Percentiles rank a stretch among this genome's conserved stretches.
Evolutionary conservation across 2,113 vertebrate species (phyloP).

Genomic region (Dicerorhinus sumatrensis): DNA sequence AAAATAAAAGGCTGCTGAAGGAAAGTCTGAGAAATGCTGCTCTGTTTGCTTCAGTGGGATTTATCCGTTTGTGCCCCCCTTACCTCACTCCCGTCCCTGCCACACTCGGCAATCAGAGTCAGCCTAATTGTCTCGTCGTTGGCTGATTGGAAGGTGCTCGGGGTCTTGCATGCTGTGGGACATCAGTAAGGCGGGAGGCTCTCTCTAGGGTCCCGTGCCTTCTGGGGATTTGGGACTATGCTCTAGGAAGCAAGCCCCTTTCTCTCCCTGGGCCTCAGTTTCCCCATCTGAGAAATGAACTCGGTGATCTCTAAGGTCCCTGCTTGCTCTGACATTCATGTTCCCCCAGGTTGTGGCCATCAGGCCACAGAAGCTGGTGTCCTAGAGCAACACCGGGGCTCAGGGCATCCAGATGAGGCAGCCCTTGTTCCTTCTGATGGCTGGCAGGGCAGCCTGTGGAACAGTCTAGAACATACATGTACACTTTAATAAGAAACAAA

Average conservation of each 20-base stretch:
- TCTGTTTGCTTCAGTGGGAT: not conserved
- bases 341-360: not conserved
- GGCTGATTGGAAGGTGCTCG: not conserved
- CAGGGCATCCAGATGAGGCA: not conserved
- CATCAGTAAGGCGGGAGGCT: not conserved
- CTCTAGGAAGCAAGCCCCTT: not conserved
- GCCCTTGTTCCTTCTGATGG: not conserved
- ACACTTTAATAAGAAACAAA: not conserved
- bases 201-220: not conserved
- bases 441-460: not conserved
- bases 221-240: not conserved
- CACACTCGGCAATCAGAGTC: not conserved
- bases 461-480: not conserved
- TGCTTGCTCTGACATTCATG: not conserved
- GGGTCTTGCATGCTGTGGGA: not conserved
- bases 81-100: accelerated
- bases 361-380: not conserved
- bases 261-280: not conserved
- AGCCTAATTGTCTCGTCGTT: accelerated
- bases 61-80: too few species aligned
- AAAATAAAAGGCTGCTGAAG: not conserved
- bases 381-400: accelerated
- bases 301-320: not conserved
- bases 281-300: not conserved
- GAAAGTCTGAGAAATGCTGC: not conserved